phyloP scores from a whole-genome alignment of 2,113 vertebrate species.

The Casuarius casuarius region DNA sequence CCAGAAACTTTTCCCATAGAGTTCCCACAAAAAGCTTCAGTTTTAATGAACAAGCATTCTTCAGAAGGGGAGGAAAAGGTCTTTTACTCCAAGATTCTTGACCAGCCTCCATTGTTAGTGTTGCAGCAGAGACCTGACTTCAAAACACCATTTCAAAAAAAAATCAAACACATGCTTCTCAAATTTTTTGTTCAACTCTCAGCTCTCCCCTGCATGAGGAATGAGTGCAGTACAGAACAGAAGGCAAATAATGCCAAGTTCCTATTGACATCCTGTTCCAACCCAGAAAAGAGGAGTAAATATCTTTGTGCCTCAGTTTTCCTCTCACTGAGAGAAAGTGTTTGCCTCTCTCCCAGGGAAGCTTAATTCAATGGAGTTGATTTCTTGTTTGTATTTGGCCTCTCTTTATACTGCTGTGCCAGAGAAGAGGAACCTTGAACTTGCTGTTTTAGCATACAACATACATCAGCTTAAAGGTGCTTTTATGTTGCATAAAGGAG shows the following conservation, averaged over 20 bases:
- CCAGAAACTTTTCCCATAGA: conserved; percentile 39
- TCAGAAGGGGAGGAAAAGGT: background rate
- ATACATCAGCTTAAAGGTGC: background rate
- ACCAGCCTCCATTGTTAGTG: background rate
- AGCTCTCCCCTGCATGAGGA: background rate
- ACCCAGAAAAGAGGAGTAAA: background rate
- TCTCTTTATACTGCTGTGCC: background rate
- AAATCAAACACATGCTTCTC: background rate
- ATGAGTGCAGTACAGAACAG: background rate
- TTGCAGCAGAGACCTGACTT: background rate
- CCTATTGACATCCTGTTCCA: background rate
- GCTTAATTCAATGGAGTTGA: background rate
- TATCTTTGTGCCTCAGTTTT: conserved; percentile 34
- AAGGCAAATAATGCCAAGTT: conserved; percentile 24
- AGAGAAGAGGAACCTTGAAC: background rate
- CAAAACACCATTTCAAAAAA: background rate
- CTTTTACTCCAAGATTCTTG: conserved; percentile 7
- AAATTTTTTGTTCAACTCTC: background rate
- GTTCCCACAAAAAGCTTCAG: conserved; percentile 30
- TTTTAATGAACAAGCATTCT: conserved; percentile 44
- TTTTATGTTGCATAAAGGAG: background rate
- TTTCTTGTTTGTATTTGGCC: background rate
- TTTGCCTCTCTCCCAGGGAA: background rate
- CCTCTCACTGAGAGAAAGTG: background rate
- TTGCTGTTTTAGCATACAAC: background rate